A percentile compares a stretch with the other conserved stretches of the same genome.
Evolutionary conservation across 2,888 invertebrate genomes (phyloP).

Genomic region (Morpho helenor): DNA sequence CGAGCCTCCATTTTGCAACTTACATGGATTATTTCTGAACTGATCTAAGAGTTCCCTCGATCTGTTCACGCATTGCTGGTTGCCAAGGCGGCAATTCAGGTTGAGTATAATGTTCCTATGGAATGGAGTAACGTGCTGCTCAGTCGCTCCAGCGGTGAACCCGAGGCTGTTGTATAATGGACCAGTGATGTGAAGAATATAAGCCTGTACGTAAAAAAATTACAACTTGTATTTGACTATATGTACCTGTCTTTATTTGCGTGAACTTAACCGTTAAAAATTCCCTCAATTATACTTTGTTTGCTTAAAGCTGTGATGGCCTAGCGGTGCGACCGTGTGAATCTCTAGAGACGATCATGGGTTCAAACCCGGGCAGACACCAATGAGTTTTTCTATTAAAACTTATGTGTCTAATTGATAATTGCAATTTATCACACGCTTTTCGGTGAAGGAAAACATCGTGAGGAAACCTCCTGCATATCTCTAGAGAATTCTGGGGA

Average conservation of each 20-base stretch:
- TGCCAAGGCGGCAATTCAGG: slow-evolving; percentile 61
- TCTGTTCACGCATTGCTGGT: slow-evolving; percentile 46
- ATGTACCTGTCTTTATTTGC: background rate
- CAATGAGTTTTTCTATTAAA: no score
- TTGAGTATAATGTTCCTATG: slow-evolving; percentile 60
- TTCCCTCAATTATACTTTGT: no score
- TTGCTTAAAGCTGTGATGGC: no score
- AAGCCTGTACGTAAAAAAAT: slow-evolving; percentile 37
- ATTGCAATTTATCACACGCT: no score
- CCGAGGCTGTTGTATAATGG: slow-evolving; percentile 56
- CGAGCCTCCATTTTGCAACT: slow-evolving; percentile 29
- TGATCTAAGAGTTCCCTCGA: slow-evolving; percentile 47
- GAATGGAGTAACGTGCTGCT: slow-evolving; percentile 62
- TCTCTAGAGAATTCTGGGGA: no score
- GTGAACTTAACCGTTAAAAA: no score
- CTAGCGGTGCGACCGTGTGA: no score
- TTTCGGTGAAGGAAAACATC: no score
- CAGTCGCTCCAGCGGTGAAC: slow-evolving; percentile 39
- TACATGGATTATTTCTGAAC: slow-evolving; percentile 61
- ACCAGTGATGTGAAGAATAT: slow-evolving; percentile 50
- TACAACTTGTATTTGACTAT: background rate
- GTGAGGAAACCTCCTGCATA: no score
- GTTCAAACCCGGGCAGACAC: no score
- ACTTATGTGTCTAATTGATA: no score
- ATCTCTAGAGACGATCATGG: no score